Base-by-base conservation (phyloP, 2,797 vertebrate genomes). In the Diglossa cyanea region DNA sequence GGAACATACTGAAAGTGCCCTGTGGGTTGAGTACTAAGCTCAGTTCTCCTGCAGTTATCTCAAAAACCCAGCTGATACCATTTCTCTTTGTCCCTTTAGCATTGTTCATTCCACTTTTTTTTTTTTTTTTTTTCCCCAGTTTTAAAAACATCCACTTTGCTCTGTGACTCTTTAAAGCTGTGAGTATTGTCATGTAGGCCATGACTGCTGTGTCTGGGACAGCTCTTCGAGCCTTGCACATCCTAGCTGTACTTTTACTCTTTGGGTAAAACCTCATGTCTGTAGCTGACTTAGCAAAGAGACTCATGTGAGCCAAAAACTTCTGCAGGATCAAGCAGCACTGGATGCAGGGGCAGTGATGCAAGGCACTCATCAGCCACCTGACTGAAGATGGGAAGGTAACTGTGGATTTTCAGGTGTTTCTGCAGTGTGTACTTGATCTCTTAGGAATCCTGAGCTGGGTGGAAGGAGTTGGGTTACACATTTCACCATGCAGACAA, bases 91-190 rank as follows among this genome's bases (percentile, higher is more conserved):
- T 23, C 7, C 33, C 13, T 71, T 77, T 48, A 39, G 16, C 4
- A 8, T 13, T 45, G 19, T 21, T 68, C 6, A 17, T 82, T 66
- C 23, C 7, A 15, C 8, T 35, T 35, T 8, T 8, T 35, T 35
- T 35, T 35, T 35, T 35, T 17, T 9, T 28, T 31, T 12, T 13
- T 24, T 5, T 0, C 0, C 17, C 6, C 3, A 8, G 2, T 42
- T 73, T 75, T 35, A 25, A 54, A 81, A 76, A 17, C 5, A 40
- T 28, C 13, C 6, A 5, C 9, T 37, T 45, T 70, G 6, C 6
- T 66, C 17, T 54, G 15, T 47, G 33, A 44, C 25, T 42, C 48
- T 39, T 40, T 42, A 60, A 23, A 61, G 11, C 33, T 2, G 0
- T 35, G 26, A 76, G 15, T 26, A 19, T 53, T 63, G 23, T 24